These are phyloP conservation scores for Morinoia aosen DNA, from an alignment of 2,888 invertebrate species.

Conservation along the genomic window DNA sequence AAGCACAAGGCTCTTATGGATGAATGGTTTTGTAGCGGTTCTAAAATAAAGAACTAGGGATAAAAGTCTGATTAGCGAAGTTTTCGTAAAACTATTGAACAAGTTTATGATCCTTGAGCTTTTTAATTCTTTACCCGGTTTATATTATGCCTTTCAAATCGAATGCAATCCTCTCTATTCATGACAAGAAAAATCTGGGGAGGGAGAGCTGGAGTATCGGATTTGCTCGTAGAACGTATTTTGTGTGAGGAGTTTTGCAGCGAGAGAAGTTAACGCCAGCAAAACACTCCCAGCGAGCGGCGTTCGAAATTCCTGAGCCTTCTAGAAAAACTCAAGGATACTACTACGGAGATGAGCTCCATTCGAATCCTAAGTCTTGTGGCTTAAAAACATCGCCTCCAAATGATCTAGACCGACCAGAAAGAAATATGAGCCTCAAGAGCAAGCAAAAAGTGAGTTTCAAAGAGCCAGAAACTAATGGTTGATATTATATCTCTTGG, in stretches of 20 bases:
- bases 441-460: not conserved
- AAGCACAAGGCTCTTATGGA: not conserved
- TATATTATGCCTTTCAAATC: not conserved
- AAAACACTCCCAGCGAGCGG: not conserved
- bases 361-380: not conserved
- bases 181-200: not conserved
- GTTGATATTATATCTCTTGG: not conserved
- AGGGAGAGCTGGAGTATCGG: not conserved
- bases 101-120: not conserved
- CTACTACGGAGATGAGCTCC: not conserved
- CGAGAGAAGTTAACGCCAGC: not conserved
- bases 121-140: not conserved
- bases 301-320: not conserved
- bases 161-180: not conserved
- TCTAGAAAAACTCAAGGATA: not conserved
- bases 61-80: not conserved
- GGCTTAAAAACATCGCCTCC: not conserved
- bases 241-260: not conserved
- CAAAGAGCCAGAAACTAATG: not conserved
- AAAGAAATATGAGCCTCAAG: not conserved
- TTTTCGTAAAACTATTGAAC: not conserved
- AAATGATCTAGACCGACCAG: not conserved
- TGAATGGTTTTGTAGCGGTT: not conserved
- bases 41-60: not conserved
- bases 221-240: not conserved